Base-by-base conservation (phyloP, 2,113 vertebrate species). In the Ailurus styani region DNA sequence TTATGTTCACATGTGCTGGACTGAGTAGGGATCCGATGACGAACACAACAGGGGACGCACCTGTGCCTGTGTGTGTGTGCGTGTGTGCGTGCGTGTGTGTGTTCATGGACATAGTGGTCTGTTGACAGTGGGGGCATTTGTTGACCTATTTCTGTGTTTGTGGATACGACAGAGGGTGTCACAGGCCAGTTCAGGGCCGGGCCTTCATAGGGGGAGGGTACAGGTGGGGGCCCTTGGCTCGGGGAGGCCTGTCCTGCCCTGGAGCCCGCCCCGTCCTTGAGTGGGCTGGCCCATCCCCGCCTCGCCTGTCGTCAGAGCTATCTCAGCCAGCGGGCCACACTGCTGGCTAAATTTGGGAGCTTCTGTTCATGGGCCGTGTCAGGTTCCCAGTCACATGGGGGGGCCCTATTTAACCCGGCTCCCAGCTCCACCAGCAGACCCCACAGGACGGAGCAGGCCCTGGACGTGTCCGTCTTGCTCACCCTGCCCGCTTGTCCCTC, bases 341-440 rank as follows among this genome's bases (percentile, higher is more conserved):
- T 98, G 95, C 98, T 98, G 66, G 99, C 99, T 99, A 99, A 99
- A 99, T 99, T 99, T 99, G 99, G 99, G 99, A 98, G 98, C 98
- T 98, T 98, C 97, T 98, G 97, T 98, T 98, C 97, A 81, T 97
- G 55, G 60, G 97, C 94, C 78, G 96, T 99, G 99, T 99, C 99
- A 97, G 85, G 99, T 99, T 99, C 98, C 99, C 96, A 96, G 98
- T 99, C 99, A 99, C 99, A 98, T 99, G 99, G 97, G 70, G 70
- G 72, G 37, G n/a, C 96, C 55, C 96, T 98, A 96, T 98, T 98
- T 99, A 98, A 98, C 98, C 96, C 86, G 15, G 70, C 23, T 87
- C 97, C 87, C 85, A 57, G 90, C 91, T 77, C 54, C 0, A 66
- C 95, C 47, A 5, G 70, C 95, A 95, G 87, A 72, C 77, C 94